A percentile compares a stretch with the other conserved stretches of the same genome.
Evolutionary conservation across 2,888 invertebrate species (phyloP).

Genomic region (Ochlodes sylvanus): DNA sequence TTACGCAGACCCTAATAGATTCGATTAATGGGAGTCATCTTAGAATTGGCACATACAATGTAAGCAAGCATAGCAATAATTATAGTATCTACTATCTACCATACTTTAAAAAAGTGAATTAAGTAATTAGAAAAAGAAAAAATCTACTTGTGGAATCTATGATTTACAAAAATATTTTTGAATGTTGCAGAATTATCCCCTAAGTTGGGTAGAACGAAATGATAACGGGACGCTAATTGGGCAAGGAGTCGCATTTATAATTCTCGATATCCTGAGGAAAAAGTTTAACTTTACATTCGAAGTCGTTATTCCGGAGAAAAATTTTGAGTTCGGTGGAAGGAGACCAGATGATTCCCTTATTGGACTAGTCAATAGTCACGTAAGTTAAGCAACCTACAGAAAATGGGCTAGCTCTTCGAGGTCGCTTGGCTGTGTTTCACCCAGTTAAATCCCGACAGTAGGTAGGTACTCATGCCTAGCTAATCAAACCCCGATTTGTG

Average conservation of each 20-base stretch:
- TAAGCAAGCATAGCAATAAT: too few relatives aligned
- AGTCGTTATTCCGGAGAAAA: conserved; percentile 86
- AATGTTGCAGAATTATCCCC: conserved; percentile 84
- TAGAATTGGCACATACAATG: conserved; percentile 71
- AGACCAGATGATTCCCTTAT: conserved; percentile 85
- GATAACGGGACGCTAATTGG: conserved; percentile 86
- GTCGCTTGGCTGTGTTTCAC: too few relatives aligned
- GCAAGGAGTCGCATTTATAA: conserved; percentile 89
- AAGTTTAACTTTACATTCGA: conserved; percentile 91
- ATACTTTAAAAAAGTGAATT: too few relatives aligned
- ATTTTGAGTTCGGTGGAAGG: conserved; percentile 86
- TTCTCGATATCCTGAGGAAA: conserved; percentile 88
- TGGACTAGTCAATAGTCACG: conserved; percentile 85
- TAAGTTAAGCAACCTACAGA: conserved; percentile 57
- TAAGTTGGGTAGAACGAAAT: conserved; percentile 81
- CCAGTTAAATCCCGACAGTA: too few relatives aligned
- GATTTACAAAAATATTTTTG: background rate
- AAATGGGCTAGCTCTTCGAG: too few relatives aligned
- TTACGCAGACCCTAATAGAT: conserved; percentile 50
- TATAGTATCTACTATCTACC: too few relatives aligned
- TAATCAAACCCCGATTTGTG: too few relatives aligned
- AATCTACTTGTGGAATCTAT: too few relatives aligned
- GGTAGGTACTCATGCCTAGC: too few relatives aligned
- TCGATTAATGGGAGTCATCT: conserved; percentile 73
- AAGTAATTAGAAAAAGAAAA: too few relatives aligned